phyloP scores from a whole-genome alignment of 2,797 vertebrate species.

The Hoplostethus mediterraneus region DNA sequence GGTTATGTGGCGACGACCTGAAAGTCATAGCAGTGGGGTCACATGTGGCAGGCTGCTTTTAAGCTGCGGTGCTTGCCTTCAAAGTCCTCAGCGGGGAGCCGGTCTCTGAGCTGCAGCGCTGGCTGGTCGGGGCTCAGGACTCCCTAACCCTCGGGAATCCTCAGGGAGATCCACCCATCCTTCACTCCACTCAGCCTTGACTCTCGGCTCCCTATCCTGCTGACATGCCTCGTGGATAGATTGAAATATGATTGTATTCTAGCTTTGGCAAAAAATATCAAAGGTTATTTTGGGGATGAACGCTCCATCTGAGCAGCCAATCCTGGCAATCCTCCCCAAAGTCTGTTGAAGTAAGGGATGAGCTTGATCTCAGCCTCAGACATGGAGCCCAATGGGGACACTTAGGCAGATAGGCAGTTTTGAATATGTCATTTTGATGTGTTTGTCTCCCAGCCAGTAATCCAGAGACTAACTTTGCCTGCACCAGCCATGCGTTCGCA shows the following conservation, averaged over 20 bases:
- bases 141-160: conserved; percentile 30
- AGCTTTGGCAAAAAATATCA: conserved; percentile 24
- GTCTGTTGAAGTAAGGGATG: neutral
- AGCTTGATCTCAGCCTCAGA: conserved; percentile 1
- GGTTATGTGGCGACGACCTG: conserved; percentile 20
- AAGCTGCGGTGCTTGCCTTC: conserved; percentile 23
- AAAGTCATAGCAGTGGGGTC: conserved; percentile 30
- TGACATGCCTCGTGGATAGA: conserved; percentile 4
- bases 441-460: neutral
- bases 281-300: conserved; percentile 9
- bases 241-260: conserved; percentile 10
- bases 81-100: conserved; percentile 41
- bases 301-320: conserved; percentile 1
- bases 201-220: neutral
- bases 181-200: conserved; percentile 10
- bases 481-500: too few species aligned
- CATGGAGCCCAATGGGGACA: neutral
- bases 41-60: conserved; percentile 16
- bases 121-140: conserved; percentile 33
- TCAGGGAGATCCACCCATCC: neutral
- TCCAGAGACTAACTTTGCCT: too few species aligned
- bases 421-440: neutral
- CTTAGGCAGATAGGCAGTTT: neutral
- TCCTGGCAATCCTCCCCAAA: neutral
- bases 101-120: conserved; percentile 38